Evolutionary conservation across 2,113 vertebrate species (phyloP), one percentile per base, ranked within the genome.

Genomic region (Lepus timidus): DNA sequence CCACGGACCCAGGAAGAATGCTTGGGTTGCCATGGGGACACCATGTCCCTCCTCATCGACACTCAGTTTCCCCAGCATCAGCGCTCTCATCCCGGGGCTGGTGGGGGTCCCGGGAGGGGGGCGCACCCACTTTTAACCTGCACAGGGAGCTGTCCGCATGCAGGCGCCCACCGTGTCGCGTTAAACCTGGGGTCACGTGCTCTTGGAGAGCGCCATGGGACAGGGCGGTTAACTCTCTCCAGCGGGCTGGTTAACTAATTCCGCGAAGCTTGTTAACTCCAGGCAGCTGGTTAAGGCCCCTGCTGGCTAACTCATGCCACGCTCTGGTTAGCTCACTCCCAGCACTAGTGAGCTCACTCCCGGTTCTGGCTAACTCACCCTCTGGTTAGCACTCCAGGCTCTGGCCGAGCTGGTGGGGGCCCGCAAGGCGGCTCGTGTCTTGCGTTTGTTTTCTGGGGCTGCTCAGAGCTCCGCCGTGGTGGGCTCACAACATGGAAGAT

Each of bases 21-120:
- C 17, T 68, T 55, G 4, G 3, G 52, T 52, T 25, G 14, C 80
- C 62, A 33, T 31, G 67, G 80, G 67, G 23, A 82, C 85, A 76
- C 14, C 12, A 58, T 1, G 44, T 55, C 29, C 76, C 31, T 2
- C 22, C 62, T 89, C 65, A 36, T 52, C 78, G 88, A 36, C 92
- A 75, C 76, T 93, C 73, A 4, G 65, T 81, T 92, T 93, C 67
- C 86, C 81, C 71, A 6, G 2, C 0, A 20, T 12, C 33, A 12
- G 80, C 1, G 4, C 10, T 31, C 1, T 6, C 16, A 0, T 16
- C 33, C 0, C 0, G 33, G 71, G 71, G 67, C 6, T 1, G 64
- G 68, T 9, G n/a, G 55, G 33, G 39, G 23, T 6, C 52, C 1
- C 2, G 1, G 0, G 16, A 64, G 81, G 36, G 0, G 17, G 61